phyloP scores from a whole-genome alignment of 2,888 invertebrate genomes.

The Branchellion lobata region DNA sequence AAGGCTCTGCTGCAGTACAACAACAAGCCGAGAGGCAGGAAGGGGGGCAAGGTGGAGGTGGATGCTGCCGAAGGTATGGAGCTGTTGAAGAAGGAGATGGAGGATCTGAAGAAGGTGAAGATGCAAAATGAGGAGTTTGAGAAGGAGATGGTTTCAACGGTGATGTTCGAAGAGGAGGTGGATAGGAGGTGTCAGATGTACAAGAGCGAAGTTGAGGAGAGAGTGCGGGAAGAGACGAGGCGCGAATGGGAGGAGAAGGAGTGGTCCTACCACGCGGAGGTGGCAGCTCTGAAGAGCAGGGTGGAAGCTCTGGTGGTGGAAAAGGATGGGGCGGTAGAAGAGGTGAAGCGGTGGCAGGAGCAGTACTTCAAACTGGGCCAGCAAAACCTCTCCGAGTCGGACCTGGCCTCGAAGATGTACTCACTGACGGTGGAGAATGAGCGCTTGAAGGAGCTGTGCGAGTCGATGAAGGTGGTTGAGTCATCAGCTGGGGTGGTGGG shows the following conservation, averaged over 20 bases:
- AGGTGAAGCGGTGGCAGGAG: slow-evolving; percentile 20
- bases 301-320: not conserved
- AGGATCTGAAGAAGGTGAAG: slow-evolving; percentile 13
- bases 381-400: slow-evolving; percentile 38
- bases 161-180: slow-evolving; percentile 13
- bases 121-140: not conserved
- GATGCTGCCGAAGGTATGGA: not conserved
- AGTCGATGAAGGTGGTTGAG: not conserved
- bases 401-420: slow-evolving; percentile 32
- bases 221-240: not conserved
- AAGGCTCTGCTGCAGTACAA: not conserved
- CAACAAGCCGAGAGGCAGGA: not conserved
- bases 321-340: slow-evolving; percentile 10
- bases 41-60: not conserved
- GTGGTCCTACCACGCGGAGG: not conserved
- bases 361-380: slow-evolving; percentile 34
- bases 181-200: not conserved
- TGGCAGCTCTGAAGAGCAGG: slow-evolving; percentile 17
- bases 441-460: not conserved
- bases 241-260: not conserved
- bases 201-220: slow-evolving; percentile 10
- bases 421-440: slow-evolving; percentile 31
- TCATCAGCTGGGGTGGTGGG: not conserved
- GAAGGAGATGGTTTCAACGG: not conserved
- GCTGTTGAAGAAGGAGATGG: slow-evolving; percentile 12